A percentile compares a stretch with the other conserved stretches of the same genome.
These are phyloP conservation scores for Agrotis clavis DNA, from an alignment of 2,888 invertebrate species.

Conservation along the genomic window DNA sequence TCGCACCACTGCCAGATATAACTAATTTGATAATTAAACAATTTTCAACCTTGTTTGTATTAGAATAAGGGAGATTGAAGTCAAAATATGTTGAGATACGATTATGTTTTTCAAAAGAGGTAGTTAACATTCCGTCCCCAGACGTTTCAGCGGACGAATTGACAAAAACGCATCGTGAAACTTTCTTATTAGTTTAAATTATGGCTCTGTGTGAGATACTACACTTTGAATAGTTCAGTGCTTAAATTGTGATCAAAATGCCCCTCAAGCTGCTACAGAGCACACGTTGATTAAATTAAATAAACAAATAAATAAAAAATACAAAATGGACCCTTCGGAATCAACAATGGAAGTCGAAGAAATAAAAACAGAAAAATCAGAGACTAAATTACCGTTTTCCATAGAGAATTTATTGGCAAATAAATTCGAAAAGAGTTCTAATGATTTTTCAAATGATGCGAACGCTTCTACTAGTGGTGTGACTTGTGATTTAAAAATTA, in stretches of 20 bases:
- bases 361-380: constrained; percentile 76
- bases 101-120: constrained; percentile 84
- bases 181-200: constrained; percentile 86
- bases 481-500: constrained; percentile 58
- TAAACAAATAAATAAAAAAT: constrained; percentile 19
- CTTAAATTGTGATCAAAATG: constrained; percentile 68
- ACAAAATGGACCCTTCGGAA: constrained; percentile 61
- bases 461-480: constrained; percentile 67
- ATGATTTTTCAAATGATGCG: constrained; percentile 51
- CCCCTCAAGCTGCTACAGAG: constrained; percentile 54
- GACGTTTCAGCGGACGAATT: constrained; percentile 86
- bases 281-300: constrained; percentile 63
- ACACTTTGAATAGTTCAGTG: constrained; percentile 53
- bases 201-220: constrained; percentile 64
- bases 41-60: constrained; percentile 68
- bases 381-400: constrained; percentile 83
- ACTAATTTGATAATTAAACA: constrained; percentile 67
- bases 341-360: constrained; percentile 76
- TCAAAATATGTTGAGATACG: constrained; percentile 58
- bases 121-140: constrained; percentile 84
- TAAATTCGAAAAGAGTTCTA: constrained; percentile 74
- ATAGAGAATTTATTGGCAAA: constrained; percentile 86
- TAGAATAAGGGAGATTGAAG: constrained; percentile 60
- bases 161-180: constrained; percentile 89
- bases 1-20: constrained; percentile 73